Evolutionary conservation across 2,113 vertebrate genomes (phyloP), one percentile per base, ranked within the genome.

Genomic region (Irena cyanogastra): DNA sequence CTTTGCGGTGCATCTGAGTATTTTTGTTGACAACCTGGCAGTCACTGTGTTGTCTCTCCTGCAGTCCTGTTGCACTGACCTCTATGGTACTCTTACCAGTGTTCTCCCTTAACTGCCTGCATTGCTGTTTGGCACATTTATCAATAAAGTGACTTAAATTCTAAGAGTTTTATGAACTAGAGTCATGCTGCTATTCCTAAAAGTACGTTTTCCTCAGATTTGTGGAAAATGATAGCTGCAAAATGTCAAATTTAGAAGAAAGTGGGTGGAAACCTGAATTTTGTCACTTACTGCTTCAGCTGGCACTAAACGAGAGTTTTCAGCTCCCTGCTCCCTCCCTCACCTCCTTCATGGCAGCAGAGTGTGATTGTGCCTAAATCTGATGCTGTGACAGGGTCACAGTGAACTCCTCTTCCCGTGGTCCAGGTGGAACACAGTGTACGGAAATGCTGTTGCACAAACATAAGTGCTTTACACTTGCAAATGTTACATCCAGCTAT

Each of bases 241-340:
- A 90, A 95, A 72, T 93, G 86, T 89, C 95, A 95, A 84, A 96
- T 97, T 97, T 96, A 96, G 95, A 96, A 94, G 68, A 53, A 84
- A 72, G 94, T 96, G 90, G 95, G 95, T 68, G 90, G 95, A 90
- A 95, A 93, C 86, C 79, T 92, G 90, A 96, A 94, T 91, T 92
- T 76, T 95, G 69, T 95, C 88, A 93, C 90, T 96, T 83, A 76
- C 69, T 83, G 93, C 92, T 96, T 92, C 89, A 96, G 52, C 76
- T 93, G 92, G 88, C 83, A 82, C 77, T 75, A 56, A 89, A 78
- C 0, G 10, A 53, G 85, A 87, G 72, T 60, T 96, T 89, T 87
- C 94, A 92, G 41, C 91, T 95, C 91, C 66, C 50, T 1, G 1
- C 79, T 96, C 85, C 76, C 72, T 97, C 86, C 86, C 83, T 93